A percentile compares a stretch with the other conserved stretches of the same genome.
Conservation (phyloP, 2,113 vertebrate species). For the Chiloscyllium plagiosum region DNA sequence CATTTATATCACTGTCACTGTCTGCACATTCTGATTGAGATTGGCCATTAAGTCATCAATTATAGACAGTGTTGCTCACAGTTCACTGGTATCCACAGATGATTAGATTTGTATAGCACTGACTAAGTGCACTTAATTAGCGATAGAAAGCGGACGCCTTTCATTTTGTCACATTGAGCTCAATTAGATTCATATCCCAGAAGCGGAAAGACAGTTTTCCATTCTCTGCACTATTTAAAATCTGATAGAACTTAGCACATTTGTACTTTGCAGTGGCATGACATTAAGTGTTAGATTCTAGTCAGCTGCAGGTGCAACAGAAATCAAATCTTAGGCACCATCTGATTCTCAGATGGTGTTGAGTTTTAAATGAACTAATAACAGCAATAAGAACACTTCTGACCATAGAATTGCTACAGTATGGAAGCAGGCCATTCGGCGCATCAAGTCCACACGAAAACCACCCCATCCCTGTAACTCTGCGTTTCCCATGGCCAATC, state of each 20-base stretch:
- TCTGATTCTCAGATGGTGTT: neutral
- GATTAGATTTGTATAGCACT: neutral
- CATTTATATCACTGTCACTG: neutral
- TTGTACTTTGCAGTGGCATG: neutral
- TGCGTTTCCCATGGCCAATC: too few relatives aligned
- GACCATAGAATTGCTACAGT: too few relatives aligned
- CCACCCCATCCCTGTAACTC: too few relatives aligned
- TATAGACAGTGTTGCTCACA: neutral
- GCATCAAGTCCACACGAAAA: too few relatives aligned
- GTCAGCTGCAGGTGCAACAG: neutral
- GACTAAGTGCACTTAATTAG: neutral
- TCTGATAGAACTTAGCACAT: neutral
- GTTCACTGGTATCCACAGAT: neutral
- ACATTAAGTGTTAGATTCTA: neutral
- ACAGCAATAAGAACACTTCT: neutral
- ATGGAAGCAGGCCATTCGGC: too few relatives aligned
- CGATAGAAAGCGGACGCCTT: neutral
- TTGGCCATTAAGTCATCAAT: neutral
- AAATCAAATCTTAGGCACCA: neutral
- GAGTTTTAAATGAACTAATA: neutral
- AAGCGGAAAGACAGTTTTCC: neutral
- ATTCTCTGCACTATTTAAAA: neutral
- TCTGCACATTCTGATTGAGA: neutral
- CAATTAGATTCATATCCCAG: neutral
- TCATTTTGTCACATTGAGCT: neutral